Base-by-base conservation (phyloP, 2,888 invertebrate genomes). In the Eulithis testata region DNA sequence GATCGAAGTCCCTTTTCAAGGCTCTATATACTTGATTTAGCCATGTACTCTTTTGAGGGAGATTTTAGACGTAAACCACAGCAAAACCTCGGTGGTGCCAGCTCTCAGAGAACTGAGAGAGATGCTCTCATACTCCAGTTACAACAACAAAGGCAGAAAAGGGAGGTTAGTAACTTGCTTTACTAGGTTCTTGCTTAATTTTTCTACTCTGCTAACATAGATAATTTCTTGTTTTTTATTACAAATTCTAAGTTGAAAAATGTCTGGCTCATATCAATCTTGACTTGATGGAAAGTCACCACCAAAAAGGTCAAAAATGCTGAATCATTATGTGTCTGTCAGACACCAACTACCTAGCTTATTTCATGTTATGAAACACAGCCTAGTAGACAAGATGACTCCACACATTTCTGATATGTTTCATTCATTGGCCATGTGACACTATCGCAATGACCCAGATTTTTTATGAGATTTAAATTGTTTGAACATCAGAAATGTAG, bases 1-100 rank as follows among this genome's bases (percentile, higher is more conserved):
- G 21, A 69, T 72, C 64, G 68, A 70, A 72, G 21, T 62, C 54
- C 37, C 51, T 69, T 51, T 4, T 6, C 6, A 43, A 54, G 11
- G 21, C 21, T 65, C 27, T 60, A 55, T 31, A 43, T 14, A 43
- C 45, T 63, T 67, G n/a, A 84, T 84, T 67, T 70, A 88, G 87
- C 72, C 67, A 95, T 95, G 95, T 95, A 95, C 87, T 94, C 96
- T 80, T 99, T 99, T 85, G 98, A 99, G 87, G 99, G 99, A 63
- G 97, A 98, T 85, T 97, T 96, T 85, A 95, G 97, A 80, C 94
- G 96, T 57, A 96, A 95, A 86, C 99, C 98, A 8, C 95, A 96
- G 80, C 98, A 98, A 90, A 98, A 97, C 88, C 93, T 98, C 74
- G 96, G 97, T 67, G 98, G 98, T 66, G 96, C 96, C n/a, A 97